Base-by-base conservation (phyloP, 2,797 vertebrate species). In the Hybognathus amarus region DNA sequence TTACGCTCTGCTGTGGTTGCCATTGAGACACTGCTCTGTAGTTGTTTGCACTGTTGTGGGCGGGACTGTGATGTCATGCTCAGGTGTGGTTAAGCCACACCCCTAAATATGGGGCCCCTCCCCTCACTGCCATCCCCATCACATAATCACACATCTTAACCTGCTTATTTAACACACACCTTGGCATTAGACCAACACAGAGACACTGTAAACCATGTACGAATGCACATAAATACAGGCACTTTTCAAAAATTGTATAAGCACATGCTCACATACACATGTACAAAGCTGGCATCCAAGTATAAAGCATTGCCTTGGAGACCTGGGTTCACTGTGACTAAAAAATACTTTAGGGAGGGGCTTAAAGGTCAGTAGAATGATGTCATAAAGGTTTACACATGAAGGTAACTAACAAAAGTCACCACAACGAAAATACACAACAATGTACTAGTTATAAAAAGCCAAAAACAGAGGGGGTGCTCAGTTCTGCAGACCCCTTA, bases 281-380 rank as follows among this genome's bases (percentile, higher is more conserved):
- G 61, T 38, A 82, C 27, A 84, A 59, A 84, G 67, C 63, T 74
- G 68, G 63, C 47, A 61, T 86, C 52, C 54, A 90, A 92, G 87
- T 85, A 91, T 91, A 87, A 67, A 86, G 84, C 42, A 80, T 87
- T 92, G 92, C 92, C 89, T 92, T 94, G 91, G 95, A 97, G 96
- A 97, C 96, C 96, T 93, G 92, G 93, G 94, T 96, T 96, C 96
- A 97, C 96, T 97, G 96, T 97, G 96, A 96, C 92, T 92, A 92
- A 91, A 90, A 87, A 78, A 88, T 87, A 89, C 89, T 87, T 77
- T 75, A 20, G 71, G 63, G 70, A 4, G 1, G 82, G 50, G 78
- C 82, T 88, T 84, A 87, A 91, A 68, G 78, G 82, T 83, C 50
- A 83, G 61, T 82, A 42, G 56, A 79, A 74, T 33, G 17, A 69